These are phyloP conservation scores for Nansenia antarctica DNA, from an alignment of 2,113 vertebrate genomes.

Conservation along the genomic window DNA sequence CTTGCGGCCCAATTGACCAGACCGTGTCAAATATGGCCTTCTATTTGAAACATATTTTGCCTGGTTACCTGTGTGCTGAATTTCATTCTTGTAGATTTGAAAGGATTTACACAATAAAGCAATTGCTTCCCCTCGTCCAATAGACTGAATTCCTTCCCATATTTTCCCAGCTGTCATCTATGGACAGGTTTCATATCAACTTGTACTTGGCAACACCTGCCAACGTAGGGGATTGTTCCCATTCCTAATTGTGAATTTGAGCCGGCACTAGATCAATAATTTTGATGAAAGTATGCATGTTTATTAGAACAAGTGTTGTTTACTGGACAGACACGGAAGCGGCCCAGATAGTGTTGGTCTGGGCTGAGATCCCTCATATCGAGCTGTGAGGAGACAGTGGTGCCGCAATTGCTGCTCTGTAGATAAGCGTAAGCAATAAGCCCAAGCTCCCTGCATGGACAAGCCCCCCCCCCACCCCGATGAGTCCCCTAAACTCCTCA, in stretches of 20 bases:
- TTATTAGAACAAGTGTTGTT: slow-evolving; percentile 16
- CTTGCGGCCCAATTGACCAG: too few species aligned
- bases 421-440: slow-evolving; percentile 13
- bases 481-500: background rate
- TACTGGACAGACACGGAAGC: slow-evolving; percentile 11
- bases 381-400: background rate
- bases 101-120: too few species aligned
- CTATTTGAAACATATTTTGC: too few species aligned
- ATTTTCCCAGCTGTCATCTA: too few species aligned
- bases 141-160: background rate
- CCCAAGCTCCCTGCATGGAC: slow-evolving; percentile 1
- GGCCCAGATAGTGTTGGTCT: background rate
- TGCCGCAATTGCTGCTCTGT: background rate
- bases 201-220: too few species aligned
- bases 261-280: slow-evolving; percentile 45
- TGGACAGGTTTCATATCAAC: too few species aligned
- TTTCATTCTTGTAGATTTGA: too few species aligned
- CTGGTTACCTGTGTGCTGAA: too few species aligned
- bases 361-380: background rate
- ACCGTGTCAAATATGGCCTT: too few species aligned
- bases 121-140: background rate
- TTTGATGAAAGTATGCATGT: slow-evolving; percentile 30
- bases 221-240: too few species aligned
- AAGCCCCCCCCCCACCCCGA: background rate
- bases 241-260: too few species aligned